Base-by-base conservation (phyloP, 2,888 invertebrate genomes). In the Sinohyriopsis cumingii region DNA sequence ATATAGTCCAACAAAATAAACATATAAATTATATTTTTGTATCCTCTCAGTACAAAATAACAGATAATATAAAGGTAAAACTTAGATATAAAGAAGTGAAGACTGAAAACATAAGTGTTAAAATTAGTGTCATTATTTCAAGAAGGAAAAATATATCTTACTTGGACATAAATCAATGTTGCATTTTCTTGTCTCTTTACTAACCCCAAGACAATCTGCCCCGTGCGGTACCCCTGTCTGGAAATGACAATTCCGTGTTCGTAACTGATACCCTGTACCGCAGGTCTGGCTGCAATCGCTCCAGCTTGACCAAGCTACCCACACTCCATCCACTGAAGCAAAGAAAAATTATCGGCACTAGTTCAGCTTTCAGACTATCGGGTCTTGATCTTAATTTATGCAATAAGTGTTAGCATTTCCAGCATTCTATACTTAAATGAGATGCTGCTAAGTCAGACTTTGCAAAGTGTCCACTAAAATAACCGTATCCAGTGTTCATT, bases 201-300 rank as follows among this genome's bases (percentile, higher is more conserved):
- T 59, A 55, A 55, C 9, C 6, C 73, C 77, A 9, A 18, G 24
- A 65, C 77, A 77, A 24, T 75, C 66, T n/a, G 54, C 63, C 15
- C 77, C 77, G 63, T 77, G 77, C 0, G 72, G 73, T n/a, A 69
- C 64, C 45, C 67, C 65, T 18, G 55, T 45, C 9, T 65, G 72
- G 63, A 77, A 77, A 22, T 63, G 59, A 62, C 77, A 77, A 53
- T 75, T 63, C 6, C 77, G 65, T 5, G 63, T 71, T n/a, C 77
- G 56, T 19, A 57, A 64, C 25, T 72, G 67, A 7, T 45, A 59
- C 7, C 77, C 77, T 18, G 70, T 67, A 25, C 53, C 70, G 65
- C 77, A 77, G 9, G 66, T 68, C 20, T 55, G 66, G 25, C 70
- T 33, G 25, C 77, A 77, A 1, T 45, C 22, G 6, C 60, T 59